Percentiles rank a stretch among this genome's conserved stretches.
These are phyloP conservation scores for Scolanthus callimorphus DNA, from an alignment of 92 coral and sea anemone species.

Conservation along the genomic window DNA sequence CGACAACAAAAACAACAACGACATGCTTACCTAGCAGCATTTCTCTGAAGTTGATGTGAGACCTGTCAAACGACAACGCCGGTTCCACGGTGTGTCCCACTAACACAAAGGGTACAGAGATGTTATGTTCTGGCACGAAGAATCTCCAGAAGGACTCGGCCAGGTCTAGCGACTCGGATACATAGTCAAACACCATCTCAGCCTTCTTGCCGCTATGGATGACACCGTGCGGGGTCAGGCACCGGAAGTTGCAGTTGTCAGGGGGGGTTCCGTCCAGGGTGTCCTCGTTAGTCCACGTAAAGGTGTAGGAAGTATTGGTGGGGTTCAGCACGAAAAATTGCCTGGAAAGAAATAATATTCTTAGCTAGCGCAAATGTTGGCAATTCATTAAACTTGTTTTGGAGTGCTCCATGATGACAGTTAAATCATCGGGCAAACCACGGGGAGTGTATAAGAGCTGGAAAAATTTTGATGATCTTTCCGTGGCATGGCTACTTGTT, in stretches of 20 bases:
- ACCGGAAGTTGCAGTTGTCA: slow-evolving; percentile 75
- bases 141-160: slow-evolving; percentile 99
- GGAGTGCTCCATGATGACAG: too few species aligned
- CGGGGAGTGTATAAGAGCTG: too few species aligned
- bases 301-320: slow-evolving; percentile 68
- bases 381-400: too few species aligned
- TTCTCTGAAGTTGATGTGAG: slow-evolving; percentile 96
- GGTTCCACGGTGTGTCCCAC: slow-evolving; percentile 99
- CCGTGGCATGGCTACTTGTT: too few species aligned
- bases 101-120: slow-evolving; percentile 91
- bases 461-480: too few species aligned
- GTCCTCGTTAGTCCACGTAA: slow-evolving; percentile 94
- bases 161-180: slow-evolving; percentile 83
- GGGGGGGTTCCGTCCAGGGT: slow-evolving; percentile 67
- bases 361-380: too few species aligned
- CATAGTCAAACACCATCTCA: slow-evolving; percentile 87
- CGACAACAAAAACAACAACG: too few species aligned
- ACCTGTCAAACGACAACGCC: slow-evolving; percentile 88
- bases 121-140: slow-evolving; percentile 89
- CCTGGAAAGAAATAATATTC: too few species aligned
- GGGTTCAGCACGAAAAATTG: slow-evolving; percentile 90
- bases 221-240: slow-evolving; percentile 65
- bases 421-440: too few species aligned
- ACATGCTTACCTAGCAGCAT: slow-evolving; percentile 78
- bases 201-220: slow-evolving; percentile 92